Base-by-base conservation (phyloP, 2,113 vertebrate species). In the Patagioenas fasciata region DNA sequence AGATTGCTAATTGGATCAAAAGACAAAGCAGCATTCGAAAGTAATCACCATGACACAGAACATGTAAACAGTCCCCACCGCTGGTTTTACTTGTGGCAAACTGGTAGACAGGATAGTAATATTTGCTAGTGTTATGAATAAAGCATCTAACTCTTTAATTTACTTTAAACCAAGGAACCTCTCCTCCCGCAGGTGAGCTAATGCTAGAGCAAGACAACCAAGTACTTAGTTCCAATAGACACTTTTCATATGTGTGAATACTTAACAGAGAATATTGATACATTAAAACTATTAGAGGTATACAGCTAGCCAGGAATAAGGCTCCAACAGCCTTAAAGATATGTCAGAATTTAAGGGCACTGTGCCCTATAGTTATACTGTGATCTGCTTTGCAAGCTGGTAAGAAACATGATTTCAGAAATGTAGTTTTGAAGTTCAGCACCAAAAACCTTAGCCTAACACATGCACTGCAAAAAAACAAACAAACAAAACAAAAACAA, bases 221-320 rank as follows among this genome's bases (percentile, higher is more conserved):
- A 80, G 57, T 29, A 42, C 7, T 71, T 42, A 5, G 5, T 23
- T 79, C 31, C 44, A 65, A 7, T 6, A 53, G 13, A 81, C 34
- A 31, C 3, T 44, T 69, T 32, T 28, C 3, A 0, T 9, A 26
- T 0, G 0, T 24, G 5, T 15, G 11, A 78, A 54, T 60, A 64
- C 10, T 60, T 71, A n/a, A 18, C 13, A 31, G 19, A 89, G 10
- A 80, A 24, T 11, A 7, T 25, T 9, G 14, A 42, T n/a, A 34
- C 2, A 23, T 44, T 78, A 38, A 80, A 80, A 4, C 15, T 7
- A 32, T 13, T 42, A 61, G 14, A 64, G 8, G 10, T 11, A 67
- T 26, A 44, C 3, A 60, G 20, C 26, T 6, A 34, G 15, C 2
- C 36, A 64, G n/a, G 18, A 83, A 74, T 13, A 67, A 60, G 10